These are phyloP conservation scores for Phymatocera aterrima DNA, from an alignment of 2,888 invertebrate genomes.

Conservation along the genomic window DNA sequence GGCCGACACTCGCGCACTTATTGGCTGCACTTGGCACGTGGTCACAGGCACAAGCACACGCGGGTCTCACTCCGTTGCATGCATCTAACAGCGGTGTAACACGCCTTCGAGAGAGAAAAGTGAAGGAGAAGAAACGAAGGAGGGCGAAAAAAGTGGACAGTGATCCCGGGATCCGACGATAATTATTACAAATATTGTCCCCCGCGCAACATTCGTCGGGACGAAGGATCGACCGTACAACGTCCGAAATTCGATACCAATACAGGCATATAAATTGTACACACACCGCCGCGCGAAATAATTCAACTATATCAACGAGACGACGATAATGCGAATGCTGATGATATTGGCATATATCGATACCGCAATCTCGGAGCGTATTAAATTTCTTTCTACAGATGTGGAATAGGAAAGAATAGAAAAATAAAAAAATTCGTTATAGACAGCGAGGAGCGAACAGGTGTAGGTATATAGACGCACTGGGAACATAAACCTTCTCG, in stretches of 20 bases:
- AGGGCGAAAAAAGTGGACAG: background rate
- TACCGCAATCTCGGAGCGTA: conserved; percentile 7
- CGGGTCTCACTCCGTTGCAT: background rate
- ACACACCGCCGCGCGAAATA: no score
- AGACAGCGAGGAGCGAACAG: conserved; percentile 37
- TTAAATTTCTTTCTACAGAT: conserved; percentile 2
- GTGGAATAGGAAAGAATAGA: no score
- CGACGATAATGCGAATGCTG: no score
- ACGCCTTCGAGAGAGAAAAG: background rate
- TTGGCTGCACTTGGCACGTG: conserved; percentile 62
- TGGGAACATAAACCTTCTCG: conserved; percentile 67
- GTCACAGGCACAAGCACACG: conserved; percentile 50
- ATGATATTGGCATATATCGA: no score
- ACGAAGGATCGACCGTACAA: no score
- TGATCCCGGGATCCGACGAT: no score
- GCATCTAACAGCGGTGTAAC: background rate
- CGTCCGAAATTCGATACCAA: no score
- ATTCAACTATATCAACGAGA: no score
- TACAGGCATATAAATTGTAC: no score
- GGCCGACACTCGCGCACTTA: conserved; percentile 58
- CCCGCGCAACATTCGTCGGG: no score
- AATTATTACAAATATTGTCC: background rate
- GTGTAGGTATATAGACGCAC: conserved; percentile 46
- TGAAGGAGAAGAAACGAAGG: background rate
- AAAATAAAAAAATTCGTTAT: background rate